These are phyloP conservation scores for Sycobia sp. DNA, from an alignment of 1,140 invertebrate genomes.

Conservation along the genomic window DNA sequence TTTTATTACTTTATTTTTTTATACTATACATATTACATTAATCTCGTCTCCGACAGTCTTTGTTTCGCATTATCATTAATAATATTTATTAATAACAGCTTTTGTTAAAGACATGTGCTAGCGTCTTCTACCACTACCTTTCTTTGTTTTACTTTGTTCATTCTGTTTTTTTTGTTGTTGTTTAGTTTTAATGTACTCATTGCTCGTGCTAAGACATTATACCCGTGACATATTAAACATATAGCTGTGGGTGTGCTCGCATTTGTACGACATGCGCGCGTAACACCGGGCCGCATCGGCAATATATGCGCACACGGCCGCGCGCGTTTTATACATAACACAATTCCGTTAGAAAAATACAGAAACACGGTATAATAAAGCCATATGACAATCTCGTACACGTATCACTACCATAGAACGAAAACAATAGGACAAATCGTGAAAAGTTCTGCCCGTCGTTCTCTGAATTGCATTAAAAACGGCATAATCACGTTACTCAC, in stretches of 20 bases:
- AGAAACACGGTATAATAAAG: slow-evolving; percentile 5
- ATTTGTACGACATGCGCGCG: too few species aligned
- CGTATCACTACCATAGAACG: not conserved
- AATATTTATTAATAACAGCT: slow-evolving; percentile 22
- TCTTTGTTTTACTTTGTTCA: too few species aligned
- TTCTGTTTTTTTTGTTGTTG: too few species aligned
- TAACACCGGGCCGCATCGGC: too few species aligned
- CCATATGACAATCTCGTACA: not conserved
- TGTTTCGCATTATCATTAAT: slow-evolving; percentile 7
- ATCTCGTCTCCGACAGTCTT: slow-evolving; percentile 33
- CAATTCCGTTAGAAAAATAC: slow-evolving; percentile 14
- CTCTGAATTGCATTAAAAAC: too few species aligned
- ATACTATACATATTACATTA: too few species aligned
- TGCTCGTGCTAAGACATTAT: slow-evolving; percentile 16
- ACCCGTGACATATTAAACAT: not conserved
- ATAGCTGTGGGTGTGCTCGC: not conserved
- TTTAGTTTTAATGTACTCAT: slow-evolving; percentile 21
- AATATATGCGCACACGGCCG: too few species aligned
- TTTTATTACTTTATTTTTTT: slow-evolving; percentile 10
- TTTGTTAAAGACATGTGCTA: not conserved
- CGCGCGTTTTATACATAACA: not conserved
- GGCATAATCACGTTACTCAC: too few species aligned
- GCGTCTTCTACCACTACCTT: slow-evolving; percentile 8
- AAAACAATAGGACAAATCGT: too few species aligned
- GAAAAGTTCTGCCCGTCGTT: too few species aligned